Evolutionary conservation across 2,113 vertebrate genomes (phyloP), one percentile per base, ranked within the genome.

Genomic region (Peromyscus polionotus): DNA sequence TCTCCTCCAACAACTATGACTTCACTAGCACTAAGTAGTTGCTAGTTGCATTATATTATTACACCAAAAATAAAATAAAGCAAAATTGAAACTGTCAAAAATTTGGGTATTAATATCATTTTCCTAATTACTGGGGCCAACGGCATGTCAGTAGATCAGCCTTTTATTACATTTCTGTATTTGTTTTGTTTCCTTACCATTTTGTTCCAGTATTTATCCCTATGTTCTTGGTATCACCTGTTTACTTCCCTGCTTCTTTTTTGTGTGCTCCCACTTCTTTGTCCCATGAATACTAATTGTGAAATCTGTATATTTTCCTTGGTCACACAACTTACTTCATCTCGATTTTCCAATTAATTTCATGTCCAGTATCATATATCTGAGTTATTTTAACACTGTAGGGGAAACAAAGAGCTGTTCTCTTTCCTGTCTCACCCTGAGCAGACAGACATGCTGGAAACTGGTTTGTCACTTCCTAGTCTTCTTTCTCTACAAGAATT

Each of bases 391-490:
- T 88, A 81, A 51, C 57, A 90, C 20, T 3, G 3, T 42, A 80
- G 4, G 17, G 65, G 9, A 91, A 94, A 93, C 93, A 91, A 94
- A 36, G 9, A 6, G 16, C 79, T 33, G 83, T 12, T 70, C 6
- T 90, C 72, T 33, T 51, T 17, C 36, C 63, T 19, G 75, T 88
- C 9, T 70, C 48, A 79, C 13, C 16, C 90, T 4, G 22, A 26
- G 54, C 11, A 59, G 3, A 90, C 0, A 90, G 65, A 65, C 0
- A 5, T 42, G 0, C 19, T 14, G 19, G 48, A 61, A 72, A 86
- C 61, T 20, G 14, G 0, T 85, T 72, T 86, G 54, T 63, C 39
- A 95, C 93, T 97, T 95, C 8, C 48, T 39, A 89, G 90, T 91
- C 31, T 45, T 39, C 12, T 61, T 45, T 7, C 0, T 14, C 17